Percentiles rank a stretch among this genome's conserved stretches.
These are phyloP conservation scores for Pseudorasbora parva DNA, from an alignment of 2,113 vertebrate species.

Conservation along the genomic window DNA sequence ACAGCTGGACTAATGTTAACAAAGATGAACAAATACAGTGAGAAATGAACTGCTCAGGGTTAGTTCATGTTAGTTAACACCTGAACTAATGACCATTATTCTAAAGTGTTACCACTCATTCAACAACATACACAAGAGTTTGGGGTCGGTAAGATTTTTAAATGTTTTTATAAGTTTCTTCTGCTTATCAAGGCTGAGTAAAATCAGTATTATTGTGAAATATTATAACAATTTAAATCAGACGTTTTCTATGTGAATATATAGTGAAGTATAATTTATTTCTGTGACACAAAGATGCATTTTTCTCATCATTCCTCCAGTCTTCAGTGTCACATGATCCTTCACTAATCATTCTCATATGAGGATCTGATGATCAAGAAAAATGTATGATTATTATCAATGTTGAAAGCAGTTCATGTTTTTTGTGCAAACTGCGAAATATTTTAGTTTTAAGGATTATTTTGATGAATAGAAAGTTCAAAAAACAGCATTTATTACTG, in stretches of 20 bases:
- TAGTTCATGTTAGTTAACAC: too few species aligned
- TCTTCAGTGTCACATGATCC: background rate
- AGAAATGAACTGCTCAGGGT: too few species aligned
- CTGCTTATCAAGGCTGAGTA: background rate
- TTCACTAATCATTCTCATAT: background rate
- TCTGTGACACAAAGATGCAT: background rate
- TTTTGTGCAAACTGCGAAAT: too few species aligned
- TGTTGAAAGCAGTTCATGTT: too few species aligned
- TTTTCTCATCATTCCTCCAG: background rate
- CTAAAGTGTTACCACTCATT: too few species aligned
- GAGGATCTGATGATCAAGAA: background rate
- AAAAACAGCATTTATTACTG: too few species aligned
- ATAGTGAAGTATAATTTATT: background rate
- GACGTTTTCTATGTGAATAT: background rate
- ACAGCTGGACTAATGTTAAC: too few species aligned
- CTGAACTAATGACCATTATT: too few species aligned
- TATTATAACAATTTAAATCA: background rate
- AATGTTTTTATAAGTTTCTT: background rate
- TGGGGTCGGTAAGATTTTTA: background rate
- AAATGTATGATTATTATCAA: too few species aligned
- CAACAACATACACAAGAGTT: background rate
- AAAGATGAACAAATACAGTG: too few species aligned
- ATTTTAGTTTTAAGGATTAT: background rate
- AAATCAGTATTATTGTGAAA: background rate
- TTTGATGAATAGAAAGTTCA: background rate